Evolutionary conservation across 2,113 vertebrate genomes (phyloP).

Genomic region (Pollachius pollachius): DNA sequence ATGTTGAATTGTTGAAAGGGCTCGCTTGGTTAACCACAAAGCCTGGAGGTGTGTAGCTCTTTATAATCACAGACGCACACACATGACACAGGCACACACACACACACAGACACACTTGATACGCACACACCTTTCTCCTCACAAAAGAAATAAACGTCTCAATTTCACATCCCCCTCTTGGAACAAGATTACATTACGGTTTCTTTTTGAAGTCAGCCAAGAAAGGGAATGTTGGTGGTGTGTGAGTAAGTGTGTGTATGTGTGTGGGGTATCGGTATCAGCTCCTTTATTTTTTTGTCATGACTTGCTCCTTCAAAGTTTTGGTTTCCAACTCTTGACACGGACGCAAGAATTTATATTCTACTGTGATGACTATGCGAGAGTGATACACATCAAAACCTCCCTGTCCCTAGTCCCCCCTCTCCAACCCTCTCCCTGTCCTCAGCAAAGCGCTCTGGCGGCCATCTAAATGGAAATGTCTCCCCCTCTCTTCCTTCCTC

Average conservation of each 20-base stretch:
- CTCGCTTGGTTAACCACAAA: slow-evolving; percentile 46
- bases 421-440: slow-evolving; percentile 20
- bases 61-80: background rate
- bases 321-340: slow-evolving; percentile 38
- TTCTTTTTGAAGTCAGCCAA: slow-evolving; percentile 54
- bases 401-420: background rate
- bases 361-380: slow-evolving; percentile 47
- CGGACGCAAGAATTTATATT: slow-evolving; percentile 40
- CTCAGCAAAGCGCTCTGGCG: slow-evolving; percentile 51
- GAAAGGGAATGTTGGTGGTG: slow-evolving; percentile 19
- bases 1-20: slow-evolving; percentile 30
- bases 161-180: slow-evolving; percentile 51
- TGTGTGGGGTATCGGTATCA: too few relatives aligned
- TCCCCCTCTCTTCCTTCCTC: slow-evolving; percentile 31
- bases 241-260: too few relatives aligned
- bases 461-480: slow-evolving; percentile 72
- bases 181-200: slow-evolving; percentile 51
- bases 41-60: slow-evolving; percentile 25
- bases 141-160: slow-evolving; percentile 57
- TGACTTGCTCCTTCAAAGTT: slow-evolving; percentile 49
- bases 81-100: background rate
- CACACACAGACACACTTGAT: slow-evolving; percentile 11
- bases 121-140: slow-evolving; percentile 16
- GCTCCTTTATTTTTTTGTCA: slow-evolving; percentile 27
- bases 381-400: slow-evolving; percentile 54